A percentile compares a stretch with the other conserved stretches of the same genome.
Conservation (phyloP, 2,888 invertebrate genomes). For the Allacma fusca region DNA sequence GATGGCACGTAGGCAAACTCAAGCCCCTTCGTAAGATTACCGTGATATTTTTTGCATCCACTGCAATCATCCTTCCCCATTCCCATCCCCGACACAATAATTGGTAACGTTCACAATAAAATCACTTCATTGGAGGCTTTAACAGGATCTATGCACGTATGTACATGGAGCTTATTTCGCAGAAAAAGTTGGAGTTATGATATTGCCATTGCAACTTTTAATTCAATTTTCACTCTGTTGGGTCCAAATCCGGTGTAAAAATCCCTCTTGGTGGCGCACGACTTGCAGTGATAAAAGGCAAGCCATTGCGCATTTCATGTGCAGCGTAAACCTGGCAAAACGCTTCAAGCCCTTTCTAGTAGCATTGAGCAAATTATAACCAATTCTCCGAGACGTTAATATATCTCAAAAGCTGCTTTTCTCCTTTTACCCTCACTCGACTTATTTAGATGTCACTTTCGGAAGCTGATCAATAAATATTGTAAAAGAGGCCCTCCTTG, state of each 20-base stretch:
- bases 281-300: background rate
- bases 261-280: background rate
- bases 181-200: background rate
- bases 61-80: background rate
- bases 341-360: no score
- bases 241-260: background rate
- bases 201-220: background rate
- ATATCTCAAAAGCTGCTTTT: no score
- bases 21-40: background rate
- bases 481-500: no score
- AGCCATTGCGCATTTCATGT: background rate
- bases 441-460: no score
- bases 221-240: constrained; percentile 16
- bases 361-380: no score
- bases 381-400: no score
- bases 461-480: no score
- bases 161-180: background rate
- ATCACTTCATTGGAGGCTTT: background rate
- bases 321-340: background rate
- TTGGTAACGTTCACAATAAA: constrained; percentile 4
- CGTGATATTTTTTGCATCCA: background rate
- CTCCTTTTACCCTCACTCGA: no score
- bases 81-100: background rate
- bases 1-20: no score
- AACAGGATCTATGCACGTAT: background rate